Conservation (phyloP, 2,797 vertebrate species). For the Girardinus metallicus region DNA sequence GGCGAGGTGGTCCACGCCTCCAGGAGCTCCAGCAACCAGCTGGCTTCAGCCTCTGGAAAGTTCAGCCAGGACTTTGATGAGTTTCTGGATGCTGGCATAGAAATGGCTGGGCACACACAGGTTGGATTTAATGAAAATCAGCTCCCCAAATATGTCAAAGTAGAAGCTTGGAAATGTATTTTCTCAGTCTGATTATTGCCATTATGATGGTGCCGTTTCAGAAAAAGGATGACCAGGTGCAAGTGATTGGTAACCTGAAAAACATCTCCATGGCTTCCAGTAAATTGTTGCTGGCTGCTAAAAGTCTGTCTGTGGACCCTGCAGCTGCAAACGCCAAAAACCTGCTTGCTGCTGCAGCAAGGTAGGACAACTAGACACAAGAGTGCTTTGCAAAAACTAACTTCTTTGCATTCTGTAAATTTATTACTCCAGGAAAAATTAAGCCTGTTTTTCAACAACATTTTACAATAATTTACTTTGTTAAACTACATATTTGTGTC, state of each 20-base stretch:
- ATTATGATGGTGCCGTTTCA: constrained; percentile 59
- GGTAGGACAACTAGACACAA: constrained; percentile 77
- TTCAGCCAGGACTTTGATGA: constrained; percentile 98
- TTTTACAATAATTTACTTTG: neutral
- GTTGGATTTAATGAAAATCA: constrained; percentile 62
- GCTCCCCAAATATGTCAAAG: neutral
- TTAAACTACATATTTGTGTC: neutral
- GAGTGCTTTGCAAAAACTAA: neutral
- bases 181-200: neutral
- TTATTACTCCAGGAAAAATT: neutral
- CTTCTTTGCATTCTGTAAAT: neutral
- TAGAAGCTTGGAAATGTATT: neutral
- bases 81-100: constrained; percentile 98
- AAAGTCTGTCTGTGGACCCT: constrained; percentile 96
- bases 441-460: neutral
- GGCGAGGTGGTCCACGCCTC: constrained; percentile 97
- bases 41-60: constrained; percentile 94
- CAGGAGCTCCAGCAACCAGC: constrained; percentile 90
- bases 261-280: constrained; percentile 99
- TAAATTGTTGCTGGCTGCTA: constrained; percentile 95
- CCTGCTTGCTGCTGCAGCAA: constrained; percentile 94
- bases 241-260: constrained; percentile 98
- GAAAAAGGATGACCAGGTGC: constrained; percentile 98
- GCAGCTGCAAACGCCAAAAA: constrained; percentile 97
- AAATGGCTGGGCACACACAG: constrained; percentile 99